Evolutionary conservation across 2,113 vertebrate species (phyloP).

Genomic region (Brachyhypopomus gauderio): DNA sequence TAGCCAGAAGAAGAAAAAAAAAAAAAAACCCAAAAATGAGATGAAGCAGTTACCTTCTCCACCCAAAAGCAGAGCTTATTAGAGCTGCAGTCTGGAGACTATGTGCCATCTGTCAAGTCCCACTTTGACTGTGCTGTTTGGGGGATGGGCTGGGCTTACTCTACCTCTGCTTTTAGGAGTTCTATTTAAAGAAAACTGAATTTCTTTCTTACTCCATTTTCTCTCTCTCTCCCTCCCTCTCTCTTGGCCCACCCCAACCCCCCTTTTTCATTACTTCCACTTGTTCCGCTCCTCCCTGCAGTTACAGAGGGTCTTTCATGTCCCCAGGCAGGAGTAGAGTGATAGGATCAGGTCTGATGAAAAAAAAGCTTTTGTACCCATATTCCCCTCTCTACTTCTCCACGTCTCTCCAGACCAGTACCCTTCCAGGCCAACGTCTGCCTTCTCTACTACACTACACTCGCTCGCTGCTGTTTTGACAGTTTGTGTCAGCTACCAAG

Average conservation of each 20-base stretch:
- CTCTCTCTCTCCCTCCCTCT: slow-evolving; percentile 60
- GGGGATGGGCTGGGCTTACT: not conserved
- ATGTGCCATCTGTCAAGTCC: slow-evolving; percentile 71
- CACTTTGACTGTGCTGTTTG: slow-evolving; percentile 44
- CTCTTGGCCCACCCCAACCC: slow-evolving; percentile 38
- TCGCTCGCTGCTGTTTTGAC: not conserved
- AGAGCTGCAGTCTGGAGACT: slow-evolving; percentile 67
- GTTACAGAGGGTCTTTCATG: slow-evolving; percentile 79
- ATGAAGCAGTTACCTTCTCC: slow-evolving; percentile 62
- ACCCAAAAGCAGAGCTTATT: slow-evolving; percentile 73
- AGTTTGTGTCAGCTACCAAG: not conserved
- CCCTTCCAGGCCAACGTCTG: slow-evolving; percentile 22
- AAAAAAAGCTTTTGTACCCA: slow-evolving; percentile 76
- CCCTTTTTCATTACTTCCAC: slow-evolving; percentile 72
- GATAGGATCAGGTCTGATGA: slow-evolving; percentile 78
- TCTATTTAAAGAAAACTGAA: slow-evolving; percentile 74
- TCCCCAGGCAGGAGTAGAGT: slow-evolving; percentile 72
- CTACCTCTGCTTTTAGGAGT: slow-evolving; percentile 66
- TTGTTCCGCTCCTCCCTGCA: slow-evolving; percentile 63
- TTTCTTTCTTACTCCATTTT: slow-evolving; percentile 66
- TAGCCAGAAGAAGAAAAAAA: no score
- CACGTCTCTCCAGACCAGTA: slow-evolving; percentile 40
- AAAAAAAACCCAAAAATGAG: slow-evolving; percentile 54
- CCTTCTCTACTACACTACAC: not conserved
- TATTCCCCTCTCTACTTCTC: slow-evolving; percentile 27